These are phyloP conservation scores for Chorisops tibialis DNA, from an alignment of 2,888 invertebrate species.

Conservation along the genomic window DNA sequence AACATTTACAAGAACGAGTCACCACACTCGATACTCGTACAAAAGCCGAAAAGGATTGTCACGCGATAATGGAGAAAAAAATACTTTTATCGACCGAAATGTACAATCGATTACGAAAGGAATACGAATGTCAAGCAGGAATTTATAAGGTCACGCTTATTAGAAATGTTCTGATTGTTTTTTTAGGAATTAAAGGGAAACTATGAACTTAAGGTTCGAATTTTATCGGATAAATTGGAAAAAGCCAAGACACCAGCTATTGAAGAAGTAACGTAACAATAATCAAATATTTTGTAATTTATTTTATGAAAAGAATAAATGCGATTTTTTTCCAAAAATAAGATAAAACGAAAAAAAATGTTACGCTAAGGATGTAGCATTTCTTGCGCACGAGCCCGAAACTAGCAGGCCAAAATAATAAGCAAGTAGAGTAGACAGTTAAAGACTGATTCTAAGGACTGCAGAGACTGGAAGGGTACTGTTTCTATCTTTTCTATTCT, in stretches of 20 bases:
- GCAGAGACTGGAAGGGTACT: no score
- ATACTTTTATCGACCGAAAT: slow-evolving; percentile 68
- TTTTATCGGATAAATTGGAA: slow-evolving; percentile 40
- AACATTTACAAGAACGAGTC: slow-evolving; percentile 70
- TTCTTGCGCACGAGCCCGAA: no score
- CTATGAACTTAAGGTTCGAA: slow-evolving; percentile 63
- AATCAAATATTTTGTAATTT: no score
- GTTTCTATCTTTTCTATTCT: no score
- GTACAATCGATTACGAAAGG: slow-evolving; percentile 71
- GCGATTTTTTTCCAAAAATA: no score
- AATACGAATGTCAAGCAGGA: slow-evolving; percentile 73
- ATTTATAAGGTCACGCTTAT: slow-evolving; percentile 68
- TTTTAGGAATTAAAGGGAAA: slow-evolving; percentile 63
- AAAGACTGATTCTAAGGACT: no score
- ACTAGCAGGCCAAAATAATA: no score
- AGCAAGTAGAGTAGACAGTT: no score
- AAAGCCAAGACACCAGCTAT: slow-evolving; percentile 30
- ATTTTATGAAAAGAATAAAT: no score
- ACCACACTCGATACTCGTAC: slow-evolving; percentile 67
- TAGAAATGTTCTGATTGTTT: neutral
- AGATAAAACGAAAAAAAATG: no score
- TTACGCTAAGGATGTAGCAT: no score
- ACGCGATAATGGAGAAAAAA: slow-evolving; percentile 65
- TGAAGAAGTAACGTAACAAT: no score
- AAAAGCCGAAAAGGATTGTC: slow-evolving; percentile 69